A percentile compares a stretch with the other conserved stretches of the same genome.
Conservation (phyloP, 2,113 vertebrate genomes). For the Cichladusa arquata region DNA sequence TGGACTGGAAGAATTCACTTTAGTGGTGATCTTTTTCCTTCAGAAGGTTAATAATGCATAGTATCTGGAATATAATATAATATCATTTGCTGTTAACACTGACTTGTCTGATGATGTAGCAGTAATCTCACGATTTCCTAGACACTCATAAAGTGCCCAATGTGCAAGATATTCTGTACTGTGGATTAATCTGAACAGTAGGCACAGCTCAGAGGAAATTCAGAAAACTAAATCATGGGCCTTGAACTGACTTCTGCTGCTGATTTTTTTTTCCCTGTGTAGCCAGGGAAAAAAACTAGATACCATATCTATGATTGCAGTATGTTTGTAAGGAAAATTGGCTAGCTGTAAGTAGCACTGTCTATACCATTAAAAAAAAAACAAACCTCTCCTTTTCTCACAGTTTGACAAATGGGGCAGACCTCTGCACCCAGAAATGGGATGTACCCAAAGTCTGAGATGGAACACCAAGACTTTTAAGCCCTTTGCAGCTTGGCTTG, state of each 20-base stretch:
- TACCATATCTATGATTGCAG: neutral
- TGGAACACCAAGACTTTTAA: neutral
- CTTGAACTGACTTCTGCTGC: neutral
- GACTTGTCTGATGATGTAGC: neutral
- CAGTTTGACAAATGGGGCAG: neutral
- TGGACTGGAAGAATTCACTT: neutral
- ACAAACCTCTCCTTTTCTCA: neutral
- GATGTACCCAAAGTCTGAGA: neutral
- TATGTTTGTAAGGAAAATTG: neutral
- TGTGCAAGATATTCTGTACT: neutral
- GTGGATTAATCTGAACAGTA: neutral
- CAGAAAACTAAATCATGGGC: neutral
- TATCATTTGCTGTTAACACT: neutral
- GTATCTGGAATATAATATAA: neutral
- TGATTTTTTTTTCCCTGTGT: neutral
- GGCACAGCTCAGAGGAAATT: neutral
- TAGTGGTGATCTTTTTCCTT: neutral
- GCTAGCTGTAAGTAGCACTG: neutral
- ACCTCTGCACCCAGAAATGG: neutral
- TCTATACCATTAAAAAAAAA: neutral
- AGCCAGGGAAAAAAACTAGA: neutral
- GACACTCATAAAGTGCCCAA: fast-evolving
- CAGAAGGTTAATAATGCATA: neutral
- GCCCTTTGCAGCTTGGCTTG: neutral
- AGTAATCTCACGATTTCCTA: neutral